Evolutionary conservation across 2,113 vertebrate species (phyloP), one percentile per base, ranked within the genome.

Genomic region (Oncorhynchus masou): DNA sequence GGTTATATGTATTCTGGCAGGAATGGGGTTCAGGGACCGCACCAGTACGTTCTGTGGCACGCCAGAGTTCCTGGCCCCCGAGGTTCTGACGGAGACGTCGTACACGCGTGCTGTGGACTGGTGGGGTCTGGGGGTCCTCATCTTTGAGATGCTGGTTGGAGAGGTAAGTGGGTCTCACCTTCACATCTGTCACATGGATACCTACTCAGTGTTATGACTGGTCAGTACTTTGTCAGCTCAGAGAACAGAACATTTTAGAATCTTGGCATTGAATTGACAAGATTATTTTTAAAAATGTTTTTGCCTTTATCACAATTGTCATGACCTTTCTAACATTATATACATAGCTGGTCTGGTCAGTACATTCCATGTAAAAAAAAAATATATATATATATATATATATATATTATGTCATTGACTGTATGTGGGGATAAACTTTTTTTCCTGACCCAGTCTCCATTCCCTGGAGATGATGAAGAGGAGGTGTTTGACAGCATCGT

Each of bases 401-500:
- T 34, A 34, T 34, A 34, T 12, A 67, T 29, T 11, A 22, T 31
- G 3, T 16, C 25, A 19, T 39, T 9, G 15, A 20, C 31, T 68
- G 31, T 3, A 34, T 20, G 19, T 68, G n/a, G 51, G 51, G 3
- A 2, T 11, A 2, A 62, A 11, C 5, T 24, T 24, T 68, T 19
- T 9, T 0, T 76, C 34, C 83, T 25, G 48, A 57, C 1, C 74
- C 67, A 99, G 98, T 99, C 98, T 68, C 98, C 98, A 39, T 99
- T 99, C 84, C 97, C 98, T 73, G 98, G 98, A 59, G 98, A 99
- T 78, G 97, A 99, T 77, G 98, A 99, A 93, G 98, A 99, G 78
- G 98, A 99, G 79, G 97, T 99, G 81, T 99, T 99, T 87, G 98
- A 99, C 94, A 99, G 98, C 91, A 99, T 99, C 83, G 98, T 99